Percentiles rank a stretch among this genome's conserved stretches.
Conservation (phyloP, 2,113 vertebrate species). For the Heterocephalus glaber region DNA sequence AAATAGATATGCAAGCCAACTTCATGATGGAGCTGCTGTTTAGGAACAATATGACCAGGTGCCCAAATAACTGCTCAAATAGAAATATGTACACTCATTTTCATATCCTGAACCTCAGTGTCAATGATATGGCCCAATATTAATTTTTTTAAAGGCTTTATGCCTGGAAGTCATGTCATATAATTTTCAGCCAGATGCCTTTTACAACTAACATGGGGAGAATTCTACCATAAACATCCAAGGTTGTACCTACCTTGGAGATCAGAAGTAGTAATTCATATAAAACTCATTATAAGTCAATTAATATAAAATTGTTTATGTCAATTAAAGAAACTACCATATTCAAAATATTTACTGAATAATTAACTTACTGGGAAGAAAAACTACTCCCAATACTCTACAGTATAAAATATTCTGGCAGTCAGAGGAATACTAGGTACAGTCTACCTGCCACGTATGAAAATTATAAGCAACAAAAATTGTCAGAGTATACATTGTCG, state of each 20-base stretch:
- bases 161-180: neutral
- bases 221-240: neutral
- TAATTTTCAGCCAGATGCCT: slow-evolving; percentile 9
- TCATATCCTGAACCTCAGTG: neutral
- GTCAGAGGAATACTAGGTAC: neutral
- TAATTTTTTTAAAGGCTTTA: neutral
- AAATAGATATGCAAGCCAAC: slow-evolving; percentile 8
- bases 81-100: slow-evolving; percentile 19
- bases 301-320: neutral
- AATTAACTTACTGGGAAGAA: neutral
- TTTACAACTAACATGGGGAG: neutral
- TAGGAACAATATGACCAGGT: neutral
- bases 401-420: neutral
- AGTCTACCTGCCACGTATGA: neutral
- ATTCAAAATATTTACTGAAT: slow-evolving; percentile 21
- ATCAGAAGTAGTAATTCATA: slow-evolving; percentile 17
- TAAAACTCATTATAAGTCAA: neutral
- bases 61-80: slow-evolving; percentile 21
- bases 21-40: neutral
- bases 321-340: neutral
- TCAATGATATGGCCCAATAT: neutral
- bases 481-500: neutral
- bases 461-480: neutral
- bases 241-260: neutral
- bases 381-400: neutral